Conservation (phyloP, 2,888 invertebrate species). For the Caenorhabditis becei region DNA sequence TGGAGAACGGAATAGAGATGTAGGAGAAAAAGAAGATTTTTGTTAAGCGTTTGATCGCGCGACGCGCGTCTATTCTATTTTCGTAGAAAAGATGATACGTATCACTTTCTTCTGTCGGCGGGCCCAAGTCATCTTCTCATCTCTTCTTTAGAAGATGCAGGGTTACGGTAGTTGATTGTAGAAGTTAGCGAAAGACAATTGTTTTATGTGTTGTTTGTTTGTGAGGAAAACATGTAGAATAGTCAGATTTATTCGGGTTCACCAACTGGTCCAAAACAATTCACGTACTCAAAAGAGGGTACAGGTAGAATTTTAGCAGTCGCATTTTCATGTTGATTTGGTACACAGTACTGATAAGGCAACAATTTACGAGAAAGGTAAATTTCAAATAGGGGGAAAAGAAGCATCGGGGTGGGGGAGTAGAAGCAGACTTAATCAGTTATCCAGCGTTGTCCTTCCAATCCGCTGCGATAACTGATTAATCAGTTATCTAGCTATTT, state of each 20-base stretch:
- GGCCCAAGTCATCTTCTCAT: constrained; percentile 26
- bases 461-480: constrained; percentile 60
- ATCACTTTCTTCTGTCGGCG: constrained; percentile 43
- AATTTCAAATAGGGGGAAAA: constrained; percentile 19
- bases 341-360: constrained; percentile 50
- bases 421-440: constrained; percentile 54
- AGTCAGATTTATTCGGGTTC: constrained; percentile 28
- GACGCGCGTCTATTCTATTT: constrained; percentile 24
- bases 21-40: constrained; percentile 34
- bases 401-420: background rate
- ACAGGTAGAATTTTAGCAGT: constrained; percentile 6
- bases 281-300: constrained; percentile 22
- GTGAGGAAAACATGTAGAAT: background rate
- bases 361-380: constrained; percentile 33
- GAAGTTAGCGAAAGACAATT: constrained; percentile 2
- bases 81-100: constrained; percentile 30
- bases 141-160: constrained; percentile 47
- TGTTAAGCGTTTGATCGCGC: constrained; percentile 59
- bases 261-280: constrained; percentile 22
- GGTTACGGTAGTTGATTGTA: constrained; percentile 25
- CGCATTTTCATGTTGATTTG: constrained; percentile 12
- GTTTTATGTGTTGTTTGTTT: background rate
- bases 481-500: constrained; percentile 63
- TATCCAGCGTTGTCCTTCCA: constrained; percentile 55
- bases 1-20: constrained; percentile 29